Evolutionary conservation across 2,113 vertebrate genomes (phyloP), one percentile per base, ranked within the genome.

Genomic region (Aramus guarauna): DNA sequence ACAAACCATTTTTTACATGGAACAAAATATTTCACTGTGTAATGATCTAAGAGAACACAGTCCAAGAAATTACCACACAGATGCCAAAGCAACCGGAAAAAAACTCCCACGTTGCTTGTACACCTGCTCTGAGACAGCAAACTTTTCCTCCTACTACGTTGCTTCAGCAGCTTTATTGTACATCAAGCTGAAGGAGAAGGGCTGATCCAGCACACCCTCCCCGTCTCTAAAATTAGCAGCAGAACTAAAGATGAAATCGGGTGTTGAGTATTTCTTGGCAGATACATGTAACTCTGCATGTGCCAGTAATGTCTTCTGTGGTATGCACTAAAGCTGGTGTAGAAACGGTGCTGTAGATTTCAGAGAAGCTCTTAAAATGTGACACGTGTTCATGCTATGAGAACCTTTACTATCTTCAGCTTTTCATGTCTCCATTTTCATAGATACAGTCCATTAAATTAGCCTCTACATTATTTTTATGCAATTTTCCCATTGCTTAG

Each of bases 91-190:
- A 81, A 50, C 47, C 4, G 6, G 77, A 58, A 79, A 71, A 85
- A 76, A 22, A 6, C 36, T 64, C 89, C 58, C 55, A 53, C 11
- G 0, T 8, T 63, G 78, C 79, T 79, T 86, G 52, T 77, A 81
- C 93, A 96, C 87, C 92, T 96, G 91, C 91, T 95, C 56, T 43
- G 74, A 95, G 81, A 84, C 67, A 91, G 91, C 86, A 95, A 94
- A 90, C 89, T 68, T 37, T 37, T 60, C 75, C 60, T 91, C 63
- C 82, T 79, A 37, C 80, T 43, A 14, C 59, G 36, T 2, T n/a
- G 56, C 68, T 89, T 76, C 84, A 71, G 79, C 73, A 91, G n/a
- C 74, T 78, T 67, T 77, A 53, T 24, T 43, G 39, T 66, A 55
- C 36, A 21, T 55, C 39, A 90, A 36, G 43, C 47, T 77, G 85